Evolutionary conservation across 1,140 invertebrate genomes (phyloP), one percentile per base, ranked within the genome.

Genomic region (Copidosoma floridanum): DNA sequence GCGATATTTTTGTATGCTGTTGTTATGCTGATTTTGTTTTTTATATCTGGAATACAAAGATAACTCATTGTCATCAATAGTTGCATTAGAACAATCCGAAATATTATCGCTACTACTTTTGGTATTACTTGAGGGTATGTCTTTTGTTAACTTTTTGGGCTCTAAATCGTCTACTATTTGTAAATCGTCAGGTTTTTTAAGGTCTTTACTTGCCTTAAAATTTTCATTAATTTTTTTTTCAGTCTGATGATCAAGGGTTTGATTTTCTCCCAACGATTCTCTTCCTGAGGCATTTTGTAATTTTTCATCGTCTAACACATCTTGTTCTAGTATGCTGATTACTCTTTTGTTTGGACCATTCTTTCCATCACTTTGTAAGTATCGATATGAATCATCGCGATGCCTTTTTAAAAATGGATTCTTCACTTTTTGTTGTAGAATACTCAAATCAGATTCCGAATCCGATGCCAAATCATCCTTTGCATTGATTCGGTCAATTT

Each of bases 31-130:
- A 44, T 72, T 63, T n/a, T 44, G 44, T 48, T 52, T 70, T 61
- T 68, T 76, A 37, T 78, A 78, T 48, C 62, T 75, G 14, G 75
- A 68, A 58, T 75, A 78, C 65, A 72, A 74, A 7, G 76, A 78
- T 14, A 72, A 43, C 11, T 70, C 65, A 50, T 54, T 46, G 59
- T 56, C 37, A 37, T 46, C 47, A 18, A 21, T 23, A 60, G 35
- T 48, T 24, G n/a, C 26, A 50, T 32, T n/a, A n/a, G n/a, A n/a
- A n/a, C n/a, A n/a, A n/a, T n/a, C n/a, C n/a, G n/a, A n/a, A n/a
- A n/a, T n/a, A n/a, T n/a, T n/a, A n/a, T n/a, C n/a, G n/a, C n/a
- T n/a, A n/a, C n/a, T n/a, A n/a, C n/a, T n/a, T n/a, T n/a, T n/a
- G n/a, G n/a, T n/a, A n/a, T n/a, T n/a, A n/a, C n/a, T n/a, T n/a